These are phyloP conservation scores for Drosophila barbarae DNA, from an alignment of 2,888 invertebrate species.

Conservation along the genomic window DNA sequence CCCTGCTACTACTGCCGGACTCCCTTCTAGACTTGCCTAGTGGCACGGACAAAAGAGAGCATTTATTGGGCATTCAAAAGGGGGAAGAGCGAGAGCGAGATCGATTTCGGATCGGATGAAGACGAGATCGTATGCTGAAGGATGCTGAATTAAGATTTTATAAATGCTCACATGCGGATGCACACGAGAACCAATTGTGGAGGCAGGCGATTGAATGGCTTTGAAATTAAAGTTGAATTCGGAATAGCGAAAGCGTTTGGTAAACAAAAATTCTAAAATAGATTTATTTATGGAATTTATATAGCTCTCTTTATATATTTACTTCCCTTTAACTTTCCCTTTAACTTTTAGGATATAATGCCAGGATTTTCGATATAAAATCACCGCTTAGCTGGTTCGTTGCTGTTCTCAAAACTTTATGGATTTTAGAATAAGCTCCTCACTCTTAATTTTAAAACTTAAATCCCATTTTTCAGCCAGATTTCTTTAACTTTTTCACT, in stretches of 20 bases:
- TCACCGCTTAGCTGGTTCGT: too few species aligned
- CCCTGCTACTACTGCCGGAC: constrained; percentile 46
- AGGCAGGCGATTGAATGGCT: constrained; percentile 12
- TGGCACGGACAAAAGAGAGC: constrained; percentile 33
- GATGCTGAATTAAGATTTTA: constrained; percentile 14
- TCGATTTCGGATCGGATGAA: background rate
- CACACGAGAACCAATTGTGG: constrained; percentile 9
- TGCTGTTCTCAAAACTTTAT: too few species aligned
- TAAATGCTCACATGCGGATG: constrained; percentile 12
- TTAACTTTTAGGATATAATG: too few species aligned
- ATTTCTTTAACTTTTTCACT: background rate
- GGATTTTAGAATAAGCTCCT: too few species aligned
- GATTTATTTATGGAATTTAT: background rate
- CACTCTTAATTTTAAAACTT: background rate
- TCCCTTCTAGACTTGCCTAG: constrained; percentile 64
- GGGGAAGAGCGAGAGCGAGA: background rate
- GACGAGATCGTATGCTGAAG: constrained; percentile 9
- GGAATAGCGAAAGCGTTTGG: background rate
- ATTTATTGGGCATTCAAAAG: constrained; percentile 14
- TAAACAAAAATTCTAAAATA: background rate
- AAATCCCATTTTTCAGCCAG: background rate
- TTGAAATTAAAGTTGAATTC: background rate
- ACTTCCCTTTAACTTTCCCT: background rate
- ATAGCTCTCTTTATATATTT: background rate
- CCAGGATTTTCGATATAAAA: too few species aligned